Evolutionary conservation across 1,140 invertebrate species (phyloP).

Genomic region (Eumeta japonica): DNA sequence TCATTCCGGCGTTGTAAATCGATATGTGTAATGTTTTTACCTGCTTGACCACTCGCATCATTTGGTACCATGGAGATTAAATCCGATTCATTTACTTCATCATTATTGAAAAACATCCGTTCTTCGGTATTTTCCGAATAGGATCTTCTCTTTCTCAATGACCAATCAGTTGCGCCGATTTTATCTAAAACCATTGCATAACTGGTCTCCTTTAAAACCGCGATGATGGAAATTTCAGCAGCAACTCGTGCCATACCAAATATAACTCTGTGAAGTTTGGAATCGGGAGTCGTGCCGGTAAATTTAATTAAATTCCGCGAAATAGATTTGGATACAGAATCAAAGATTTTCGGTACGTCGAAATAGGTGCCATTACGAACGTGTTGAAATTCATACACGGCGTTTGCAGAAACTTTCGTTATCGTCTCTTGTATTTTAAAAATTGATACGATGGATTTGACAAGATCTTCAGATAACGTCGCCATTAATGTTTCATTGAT

Average conservation of each 20-base stretch:
- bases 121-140: no score
- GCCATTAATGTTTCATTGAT: no score
- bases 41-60: constrained; percentile 9
- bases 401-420: background rate
- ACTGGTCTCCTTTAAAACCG: constrained; percentile 45
- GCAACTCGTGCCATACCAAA: constrained; percentile 46
- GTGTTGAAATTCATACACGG: background rate
- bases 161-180: constrained; percentile 45
- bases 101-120: constrained; percentile 7
- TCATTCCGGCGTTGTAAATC: constrained; percentile 21
- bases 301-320: background rate
- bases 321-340: background rate
- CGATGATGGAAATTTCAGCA: constrained; percentile 46
- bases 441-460: background rate
- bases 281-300: no score
- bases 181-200: constrained; percentile 41
- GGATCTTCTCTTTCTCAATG: constrained; percentile 36
- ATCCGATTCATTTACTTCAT: constrained; percentile 4
- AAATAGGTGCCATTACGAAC: background rate
- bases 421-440: background rate
- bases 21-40: constrained; percentile 34
- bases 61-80: background rate
- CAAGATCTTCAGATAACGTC: background rate
- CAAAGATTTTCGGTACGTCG: background rate
- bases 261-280: constrained; percentile 42